Conservation (phyloP, 2,797 vertebrate genomes). For the Alcedo atthis region DNA sequence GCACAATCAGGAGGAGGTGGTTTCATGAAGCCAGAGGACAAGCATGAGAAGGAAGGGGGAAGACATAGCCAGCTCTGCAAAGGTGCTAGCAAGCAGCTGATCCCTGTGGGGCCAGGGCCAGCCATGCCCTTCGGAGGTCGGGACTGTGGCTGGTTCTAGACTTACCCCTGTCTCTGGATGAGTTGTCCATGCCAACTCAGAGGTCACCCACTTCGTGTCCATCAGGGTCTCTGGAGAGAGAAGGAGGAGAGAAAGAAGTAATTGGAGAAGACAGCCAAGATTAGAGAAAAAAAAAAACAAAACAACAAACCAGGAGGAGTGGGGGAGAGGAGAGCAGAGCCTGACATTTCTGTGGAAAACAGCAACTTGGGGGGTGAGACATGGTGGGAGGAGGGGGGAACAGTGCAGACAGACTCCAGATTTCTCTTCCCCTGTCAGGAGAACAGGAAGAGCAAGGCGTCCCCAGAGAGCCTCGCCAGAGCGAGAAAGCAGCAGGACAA, state of each 20-base stretch:
- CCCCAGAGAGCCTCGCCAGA: not conserved
- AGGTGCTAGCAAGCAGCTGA: not conserved
- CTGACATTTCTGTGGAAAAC: constrained; percentile 57
- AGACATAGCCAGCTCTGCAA: not conserved
- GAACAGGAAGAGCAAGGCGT: constrained; percentile 52
- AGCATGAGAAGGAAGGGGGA: not conserved
- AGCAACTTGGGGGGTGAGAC: constrained; percentile 49
- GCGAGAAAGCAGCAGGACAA: not conserved
- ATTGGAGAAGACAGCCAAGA: constrained; percentile 49
- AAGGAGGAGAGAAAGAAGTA: constrained; percentile 40
- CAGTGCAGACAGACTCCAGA: constrained; percentile 44
- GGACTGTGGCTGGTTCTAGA: not conserved
- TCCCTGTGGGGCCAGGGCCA: not conserved
- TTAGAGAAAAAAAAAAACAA: not conserved
- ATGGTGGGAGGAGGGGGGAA: constrained; percentile 36
- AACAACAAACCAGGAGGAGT: not conserved
- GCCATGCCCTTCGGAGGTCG: not conserved
- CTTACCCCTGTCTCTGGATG: constrained; percentile 97
- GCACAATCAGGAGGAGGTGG: not conserved
- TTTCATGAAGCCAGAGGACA: not conserved
- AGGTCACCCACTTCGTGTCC: constrained; percentile 98
- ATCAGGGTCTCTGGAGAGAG: constrained; percentile 91
- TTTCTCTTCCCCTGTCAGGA: constrained; percentile 54
- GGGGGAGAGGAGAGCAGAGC: not conserved
- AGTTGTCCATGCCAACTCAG: constrained; percentile 95